phyloP scores from a whole-genome alignment of 2,113 vertebrate genomes.

The Leptosomus discolor region DNA sequence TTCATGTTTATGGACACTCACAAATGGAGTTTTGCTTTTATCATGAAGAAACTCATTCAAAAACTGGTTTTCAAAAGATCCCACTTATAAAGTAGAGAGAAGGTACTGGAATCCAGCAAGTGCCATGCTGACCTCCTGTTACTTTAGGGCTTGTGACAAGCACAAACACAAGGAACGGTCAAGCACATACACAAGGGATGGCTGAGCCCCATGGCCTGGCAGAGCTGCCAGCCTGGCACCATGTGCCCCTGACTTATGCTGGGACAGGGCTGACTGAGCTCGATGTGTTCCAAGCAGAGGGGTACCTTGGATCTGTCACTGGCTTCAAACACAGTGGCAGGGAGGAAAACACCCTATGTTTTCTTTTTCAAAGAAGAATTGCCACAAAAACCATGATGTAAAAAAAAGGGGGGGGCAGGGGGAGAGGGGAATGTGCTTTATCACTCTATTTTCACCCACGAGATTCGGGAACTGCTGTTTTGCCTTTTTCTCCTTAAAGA shows the following conservation, averaged over 20 bases:
- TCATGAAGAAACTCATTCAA: background rate
- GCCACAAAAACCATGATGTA: background rate
- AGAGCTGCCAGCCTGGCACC: background rate
- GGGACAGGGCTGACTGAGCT: background rate
- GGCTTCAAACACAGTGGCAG: background rate
- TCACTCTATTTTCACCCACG: background rate
- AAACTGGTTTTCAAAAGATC: background rate
- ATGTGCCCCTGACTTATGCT: background rate
- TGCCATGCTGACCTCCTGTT: background rate
- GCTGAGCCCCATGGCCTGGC: rapidly evolving
- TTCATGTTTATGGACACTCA: background rate
- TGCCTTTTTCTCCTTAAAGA: background rate
- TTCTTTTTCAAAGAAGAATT: background rate
- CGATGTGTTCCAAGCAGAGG: background rate
- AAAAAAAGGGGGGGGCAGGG: background rate
- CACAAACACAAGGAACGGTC: background rate
- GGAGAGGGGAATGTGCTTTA: background rate
- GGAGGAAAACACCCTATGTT: background rate
- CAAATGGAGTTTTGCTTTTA: background rate
- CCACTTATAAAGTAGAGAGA: background rate
- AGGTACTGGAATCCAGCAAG: background rate
- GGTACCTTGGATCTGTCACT: background rate
- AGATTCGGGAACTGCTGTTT: background rate
- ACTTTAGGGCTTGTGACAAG: background rate
- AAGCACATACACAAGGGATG: background rate